These are phyloP conservation scores for Bombus waltoni DNA, from an alignment of 1,140 invertebrate species.

Conservation along the genomic window DNA sequence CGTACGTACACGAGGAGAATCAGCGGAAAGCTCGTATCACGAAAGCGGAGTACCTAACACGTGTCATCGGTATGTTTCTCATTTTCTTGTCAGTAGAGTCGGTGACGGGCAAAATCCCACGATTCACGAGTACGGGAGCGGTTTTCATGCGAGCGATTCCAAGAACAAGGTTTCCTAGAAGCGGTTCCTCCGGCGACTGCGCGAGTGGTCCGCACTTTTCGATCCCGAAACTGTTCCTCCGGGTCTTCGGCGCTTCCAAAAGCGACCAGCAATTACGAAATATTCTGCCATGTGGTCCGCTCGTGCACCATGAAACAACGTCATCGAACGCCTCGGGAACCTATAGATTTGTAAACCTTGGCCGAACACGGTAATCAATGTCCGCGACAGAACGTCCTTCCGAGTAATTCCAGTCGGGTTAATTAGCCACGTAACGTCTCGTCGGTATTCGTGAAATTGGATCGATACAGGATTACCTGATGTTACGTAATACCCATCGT, in stretches of 20 bases:
- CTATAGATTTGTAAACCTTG: not conserved
- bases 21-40: not conserved
- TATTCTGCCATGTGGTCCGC: not conserved
- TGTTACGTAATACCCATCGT: not conserved
- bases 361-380: conserved; percentile 5
- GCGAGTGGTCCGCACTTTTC: conserved; percentile 61
- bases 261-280: conserved; percentile 23
- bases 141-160: conserved; percentile 51
- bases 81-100: conserved; percentile 39
- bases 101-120: conserved; percentile 51
- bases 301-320: not conserved
- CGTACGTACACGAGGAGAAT: not conserved
- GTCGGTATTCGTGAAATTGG: not conserved
- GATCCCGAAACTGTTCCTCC: not conserved
- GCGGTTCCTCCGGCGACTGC: conserved; percentile 50
- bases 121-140: conserved; percentile 43
- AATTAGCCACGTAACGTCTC: conserved; percentile 14
- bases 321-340: not conserved
- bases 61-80: conserved; percentile 65
- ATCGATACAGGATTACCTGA: not conserved
- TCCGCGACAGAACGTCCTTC: conserved; percentile 2
- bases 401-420: conserved; percentile 8
- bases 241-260: conserved; percentile 22
- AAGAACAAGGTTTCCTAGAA: conserved; percentile 71
- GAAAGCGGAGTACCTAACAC: conserved; percentile 27